These are phyloP conservation scores for Spea multiplicata DNA, from an alignment of 2,113 vertebrate genomes.

Conservation along the genomic window DNA sequence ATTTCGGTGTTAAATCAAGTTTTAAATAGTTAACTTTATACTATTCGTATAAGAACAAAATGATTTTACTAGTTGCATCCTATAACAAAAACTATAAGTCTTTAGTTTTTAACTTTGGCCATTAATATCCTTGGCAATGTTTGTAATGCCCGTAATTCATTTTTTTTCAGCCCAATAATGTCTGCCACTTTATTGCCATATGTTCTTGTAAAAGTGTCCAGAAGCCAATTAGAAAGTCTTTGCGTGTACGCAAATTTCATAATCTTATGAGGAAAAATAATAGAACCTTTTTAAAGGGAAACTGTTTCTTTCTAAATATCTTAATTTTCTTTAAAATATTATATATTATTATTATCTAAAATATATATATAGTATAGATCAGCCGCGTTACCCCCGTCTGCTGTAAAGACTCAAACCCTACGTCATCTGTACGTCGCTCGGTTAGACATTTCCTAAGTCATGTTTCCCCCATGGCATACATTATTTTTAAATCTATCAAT, in stretches of 20 bases:
- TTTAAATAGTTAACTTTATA: too few relatives aligned
- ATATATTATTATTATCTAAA: not conserved
- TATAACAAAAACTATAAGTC: too few relatives aligned
- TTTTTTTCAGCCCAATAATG: constrained; percentile 12
- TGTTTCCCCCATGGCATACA: too few relatives aligned
- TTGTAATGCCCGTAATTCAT: constrained; percentile 19
- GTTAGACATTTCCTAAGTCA: too few relatives aligned
- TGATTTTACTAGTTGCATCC: too few relatives aligned
- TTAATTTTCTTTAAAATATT: not conserved
- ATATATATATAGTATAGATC: not conserved
- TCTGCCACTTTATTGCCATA: not conserved
- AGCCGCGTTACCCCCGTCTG: too few relatives aligned
- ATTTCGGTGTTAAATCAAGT: too few relatives aligned
- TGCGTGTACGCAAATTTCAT: constrained; percentile 23
- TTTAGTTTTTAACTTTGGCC: too few relatives aligned
- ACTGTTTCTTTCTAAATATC: constrained; percentile 18
- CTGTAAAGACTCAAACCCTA: too few relatives aligned
- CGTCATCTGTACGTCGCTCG: too few relatives aligned
- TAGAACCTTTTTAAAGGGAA: constrained; percentile 16
- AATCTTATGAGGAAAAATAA: constrained; percentile 21
- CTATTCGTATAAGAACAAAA: too few relatives aligned
- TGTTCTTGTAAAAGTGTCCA: not conserved
- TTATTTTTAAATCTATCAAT: too few relatives aligned
- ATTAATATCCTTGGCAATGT: not conserved
- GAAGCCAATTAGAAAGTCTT: constrained; percentile 37